Percentiles rank a stretch among this genome's conserved stretches.
Conservation (phyloP, 2,797 vertebrate genomes). For the Bradypodion pumilum region DNA sequence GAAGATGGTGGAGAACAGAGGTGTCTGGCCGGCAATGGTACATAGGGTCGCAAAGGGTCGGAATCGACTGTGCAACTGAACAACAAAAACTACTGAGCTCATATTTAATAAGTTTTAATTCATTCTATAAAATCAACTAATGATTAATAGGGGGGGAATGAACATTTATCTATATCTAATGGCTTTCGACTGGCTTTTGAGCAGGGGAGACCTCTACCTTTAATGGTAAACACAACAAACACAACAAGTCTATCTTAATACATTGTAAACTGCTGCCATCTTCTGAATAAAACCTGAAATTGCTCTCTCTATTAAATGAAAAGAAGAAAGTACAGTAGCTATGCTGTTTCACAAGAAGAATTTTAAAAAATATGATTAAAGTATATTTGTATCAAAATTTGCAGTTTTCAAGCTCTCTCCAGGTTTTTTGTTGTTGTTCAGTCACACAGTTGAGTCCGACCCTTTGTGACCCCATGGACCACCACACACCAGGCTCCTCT, state of each 20-base stretch:
- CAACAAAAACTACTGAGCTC: neutral
- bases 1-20: too few relatives aligned
- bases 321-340: neutral
- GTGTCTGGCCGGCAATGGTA: too few relatives aligned
- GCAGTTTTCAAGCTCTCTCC: neutral
- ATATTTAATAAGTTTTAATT: neutral
- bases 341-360: neutral
- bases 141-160: neutral
- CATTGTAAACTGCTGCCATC: conserved; percentile 67
- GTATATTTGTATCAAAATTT: neutral
- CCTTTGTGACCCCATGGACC: too few relatives aligned
- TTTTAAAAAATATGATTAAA: neutral
- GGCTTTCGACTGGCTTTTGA: too few relatives aligned
- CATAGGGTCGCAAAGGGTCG: too few relatives aligned
- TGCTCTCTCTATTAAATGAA: conserved; percentile 5
- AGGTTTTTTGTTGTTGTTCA: too few relatives aligned
- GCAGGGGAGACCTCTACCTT: too few relatives aligned
- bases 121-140: neutral
- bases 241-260: conserved; percentile 13
- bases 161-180: neutral
- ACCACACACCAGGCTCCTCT: too few relatives aligned
- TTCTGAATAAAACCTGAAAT: conserved; percentile 61
- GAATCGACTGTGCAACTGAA: too few relatives aligned
- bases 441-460: too few relatives aligned
- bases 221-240: neutral